These are phyloP conservation scores for Drosophila setosimentum DNA, from an alignment of 2,888 invertebrate species.

Conservation along the genomic window DNA sequence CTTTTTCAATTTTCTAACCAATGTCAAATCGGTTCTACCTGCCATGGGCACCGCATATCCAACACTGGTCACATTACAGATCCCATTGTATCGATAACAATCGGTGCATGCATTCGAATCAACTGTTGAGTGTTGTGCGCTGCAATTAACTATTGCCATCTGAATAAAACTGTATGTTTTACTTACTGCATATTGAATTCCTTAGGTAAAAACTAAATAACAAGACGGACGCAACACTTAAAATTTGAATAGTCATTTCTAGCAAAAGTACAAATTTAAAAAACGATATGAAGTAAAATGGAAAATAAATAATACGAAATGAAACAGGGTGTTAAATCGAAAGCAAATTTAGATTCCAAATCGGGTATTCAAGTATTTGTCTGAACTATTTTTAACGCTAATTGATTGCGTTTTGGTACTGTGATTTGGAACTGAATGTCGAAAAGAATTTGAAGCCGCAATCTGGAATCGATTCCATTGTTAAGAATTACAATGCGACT, in stretches of 20 bases:
- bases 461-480: not conserved
- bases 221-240: not conserved
- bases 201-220: not conserved
- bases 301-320: not conserved
- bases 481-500: not conserved
- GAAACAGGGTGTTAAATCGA: not conserved
- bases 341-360: not conserved
- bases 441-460: no score
- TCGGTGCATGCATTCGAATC: not conserved
- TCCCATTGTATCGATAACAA: constrained; percentile 4
- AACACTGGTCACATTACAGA: constrained; percentile 8
- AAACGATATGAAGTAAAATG: not conserved
- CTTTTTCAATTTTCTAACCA: not conserved
- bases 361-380: no score
- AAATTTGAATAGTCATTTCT: not conserved
- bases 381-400: not conserved
- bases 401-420: not conserved
- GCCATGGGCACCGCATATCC: not conserved
- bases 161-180: no score
- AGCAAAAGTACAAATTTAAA: not conserved
- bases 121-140: not conserved
- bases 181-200: not conserved
- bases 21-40: not conserved
- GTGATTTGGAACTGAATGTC: no score
- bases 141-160: not conserved